phyloP scores from a whole-genome alignment of 2,888 invertebrate genomes.

The Temnothorax rugatulus region DNA sequence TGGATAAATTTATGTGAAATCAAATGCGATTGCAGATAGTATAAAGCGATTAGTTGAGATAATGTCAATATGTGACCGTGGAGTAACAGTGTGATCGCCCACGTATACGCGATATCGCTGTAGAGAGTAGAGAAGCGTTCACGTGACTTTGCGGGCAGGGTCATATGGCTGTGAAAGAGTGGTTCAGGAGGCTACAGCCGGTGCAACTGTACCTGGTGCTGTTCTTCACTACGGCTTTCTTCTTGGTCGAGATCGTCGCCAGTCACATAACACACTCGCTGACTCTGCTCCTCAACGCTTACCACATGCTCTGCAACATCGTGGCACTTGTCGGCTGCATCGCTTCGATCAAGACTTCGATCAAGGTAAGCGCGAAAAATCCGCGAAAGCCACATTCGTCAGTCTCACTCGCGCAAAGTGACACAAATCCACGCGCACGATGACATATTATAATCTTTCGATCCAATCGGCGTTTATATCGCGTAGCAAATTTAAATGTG shows the following conservation, averaged over 20 bases:
- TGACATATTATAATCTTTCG: constrained; percentile 9
- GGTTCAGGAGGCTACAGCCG: constrained; percentile 91
- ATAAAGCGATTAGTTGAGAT: background rate
- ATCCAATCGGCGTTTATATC: background rate
- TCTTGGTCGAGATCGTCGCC: constrained; percentile 93
- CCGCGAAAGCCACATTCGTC: background rate
- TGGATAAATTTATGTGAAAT: constrained; percentile 2
- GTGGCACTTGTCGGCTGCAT: constrained; percentile 94
- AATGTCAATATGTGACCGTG: constrained; percentile 25
- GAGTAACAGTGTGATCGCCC: background rate
- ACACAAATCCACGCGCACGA: background rate
- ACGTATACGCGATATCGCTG: background rate
- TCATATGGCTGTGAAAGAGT: constrained; percentile 92
- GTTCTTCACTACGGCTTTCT: constrained; percentile 91
- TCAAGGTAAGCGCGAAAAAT: constrained; percentile 87
- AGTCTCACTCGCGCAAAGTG: constrained; percentile 4
- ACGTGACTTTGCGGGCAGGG: constrained; percentile 59
- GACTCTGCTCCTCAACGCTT: constrained; percentile 96
- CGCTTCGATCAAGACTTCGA: constrained; percentile 89
- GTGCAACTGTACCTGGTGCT: constrained; percentile 92
- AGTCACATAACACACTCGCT: constrained; percentile 97
- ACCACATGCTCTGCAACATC: constrained; percentile 97
- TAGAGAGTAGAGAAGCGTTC: constrained; percentile 47
- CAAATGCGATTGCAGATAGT: background rate
- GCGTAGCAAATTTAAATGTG: background rate